Evolutionary conservation across 2,797 vertebrate species (phyloP).

Genomic region (Enteromius anoplus): DNA sequence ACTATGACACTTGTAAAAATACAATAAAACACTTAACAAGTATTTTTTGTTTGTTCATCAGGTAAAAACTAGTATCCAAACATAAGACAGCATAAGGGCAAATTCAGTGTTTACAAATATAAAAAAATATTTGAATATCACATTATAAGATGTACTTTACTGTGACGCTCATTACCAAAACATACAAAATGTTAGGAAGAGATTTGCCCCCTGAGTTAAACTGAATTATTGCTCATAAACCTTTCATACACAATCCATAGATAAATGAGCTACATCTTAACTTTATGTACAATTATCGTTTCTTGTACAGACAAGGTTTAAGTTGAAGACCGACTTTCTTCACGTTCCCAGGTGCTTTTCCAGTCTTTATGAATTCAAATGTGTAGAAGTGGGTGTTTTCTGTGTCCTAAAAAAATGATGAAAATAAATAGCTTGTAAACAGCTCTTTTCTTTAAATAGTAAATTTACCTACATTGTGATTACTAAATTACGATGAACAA

Average conservation of each 20-base stretch:
- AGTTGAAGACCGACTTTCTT: constrained; percentile 74
- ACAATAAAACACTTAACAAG: constrained; percentile 18
- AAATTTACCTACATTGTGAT: neutral
- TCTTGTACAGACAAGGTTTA: constrained; percentile 82
- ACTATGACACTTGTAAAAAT: neutral
- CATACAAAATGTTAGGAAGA: neutral
- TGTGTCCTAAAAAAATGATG: constrained; percentile 67
- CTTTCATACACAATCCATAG: constrained; percentile 14
- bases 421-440: neutral
- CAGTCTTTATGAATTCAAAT: constrained; percentile 78
- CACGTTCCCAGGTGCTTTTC: constrained; percentile 62
- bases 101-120: neutral
- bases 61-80: neutral
- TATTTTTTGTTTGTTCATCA: neutral
- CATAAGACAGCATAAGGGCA: neutral
- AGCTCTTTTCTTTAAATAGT: neutral
- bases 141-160: neutral
- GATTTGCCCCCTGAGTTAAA: neutral
- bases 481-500: neutral
- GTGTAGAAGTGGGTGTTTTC: constrained; percentile 79
- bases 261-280: neutral
- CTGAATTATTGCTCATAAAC: neutral
- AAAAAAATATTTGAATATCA: neutral
- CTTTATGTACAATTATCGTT: constrained; percentile 70
- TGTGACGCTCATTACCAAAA: neutral